These are phyloP conservation scores for Zeugodacus cucurbitae DNA, from an alignment of 1,140 invertebrate species.

Conservation along the genomic window DNA sequence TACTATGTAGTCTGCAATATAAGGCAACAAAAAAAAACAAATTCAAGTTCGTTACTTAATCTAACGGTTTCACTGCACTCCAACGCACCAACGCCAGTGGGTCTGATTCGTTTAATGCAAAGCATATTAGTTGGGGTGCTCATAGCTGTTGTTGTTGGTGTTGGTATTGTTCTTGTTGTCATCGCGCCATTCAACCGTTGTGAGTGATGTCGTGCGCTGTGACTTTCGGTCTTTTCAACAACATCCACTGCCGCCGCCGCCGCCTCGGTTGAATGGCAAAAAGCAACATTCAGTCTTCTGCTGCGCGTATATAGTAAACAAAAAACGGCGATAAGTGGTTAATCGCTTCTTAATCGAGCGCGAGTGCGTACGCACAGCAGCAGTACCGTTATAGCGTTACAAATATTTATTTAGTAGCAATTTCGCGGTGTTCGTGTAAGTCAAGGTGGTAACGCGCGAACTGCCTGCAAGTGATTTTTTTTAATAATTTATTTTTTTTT, in stretches of 20 bases:
- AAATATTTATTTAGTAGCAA: background rate
- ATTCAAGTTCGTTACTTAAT: conserved; percentile 8
- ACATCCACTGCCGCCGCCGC: background rate
- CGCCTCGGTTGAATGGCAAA: background rate
- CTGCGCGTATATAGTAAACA: conserved; percentile 13
- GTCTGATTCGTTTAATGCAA: background rate
- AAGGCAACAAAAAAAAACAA: background rate
- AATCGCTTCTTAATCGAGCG: conserved; percentile 36
- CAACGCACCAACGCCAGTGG: background rate
- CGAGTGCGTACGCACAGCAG: conserved; percentile 1
- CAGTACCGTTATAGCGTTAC: background rate
- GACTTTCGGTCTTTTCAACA: conserved; percentile 20
- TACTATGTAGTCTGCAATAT: background rate
- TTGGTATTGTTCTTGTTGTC: background rate
- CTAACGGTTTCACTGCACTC: background rate
- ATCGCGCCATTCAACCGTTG: background rate
- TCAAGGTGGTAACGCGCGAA: background rate
- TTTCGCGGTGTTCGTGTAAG: background rate
- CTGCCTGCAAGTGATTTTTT: background rate
- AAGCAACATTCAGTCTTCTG: background rate
- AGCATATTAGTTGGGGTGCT: background rate
- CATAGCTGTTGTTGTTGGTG: background rate
- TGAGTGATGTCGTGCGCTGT: background rate
- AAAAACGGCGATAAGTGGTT: background rate
- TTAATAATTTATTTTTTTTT: background rate